Evolutionary conservation across 1,140 invertebrate genomes (phyloP).

Genomic region (Achroia grisella): DNA sequence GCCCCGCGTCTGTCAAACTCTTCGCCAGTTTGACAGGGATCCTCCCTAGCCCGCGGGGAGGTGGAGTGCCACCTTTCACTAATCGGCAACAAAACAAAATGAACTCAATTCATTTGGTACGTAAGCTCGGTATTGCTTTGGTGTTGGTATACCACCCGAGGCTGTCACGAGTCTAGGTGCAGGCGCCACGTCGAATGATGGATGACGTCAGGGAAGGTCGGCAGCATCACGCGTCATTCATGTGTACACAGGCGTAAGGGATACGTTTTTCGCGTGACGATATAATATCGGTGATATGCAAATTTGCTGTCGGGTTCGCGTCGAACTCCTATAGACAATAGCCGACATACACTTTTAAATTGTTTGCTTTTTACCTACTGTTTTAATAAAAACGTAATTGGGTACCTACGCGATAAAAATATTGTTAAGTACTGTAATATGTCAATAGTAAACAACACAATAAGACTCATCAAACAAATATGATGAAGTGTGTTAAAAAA

Average conservation of each 20-base stretch:
- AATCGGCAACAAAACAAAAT: conserved; percentile 8
- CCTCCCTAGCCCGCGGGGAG: conserved; percentile 62
- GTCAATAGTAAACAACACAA: too few species aligned
- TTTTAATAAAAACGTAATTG: too few species aligned
- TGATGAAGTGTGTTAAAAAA: too few species aligned
- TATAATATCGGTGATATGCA: conserved; percentile 73
- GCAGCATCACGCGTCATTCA: conserved; percentile 72
- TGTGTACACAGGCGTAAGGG: conserved; percentile 71
- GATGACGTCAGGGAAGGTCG: conserved; percentile 71
- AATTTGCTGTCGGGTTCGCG: conserved; percentile 53
- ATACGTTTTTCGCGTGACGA: conserved; percentile 72
- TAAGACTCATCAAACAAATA: too few species aligned
- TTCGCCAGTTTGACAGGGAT: conserved; percentile 72
- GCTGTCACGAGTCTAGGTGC: conserved; percentile 69
- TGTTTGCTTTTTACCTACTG: background rate
- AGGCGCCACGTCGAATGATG: conserved; percentile 71
- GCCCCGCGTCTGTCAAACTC: conserved; percentile 72
- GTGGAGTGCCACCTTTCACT: conserved; percentile 54
- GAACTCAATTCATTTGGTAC: conserved; percentile 8
- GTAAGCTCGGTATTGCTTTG: conserved; percentile 24
- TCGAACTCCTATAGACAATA: conserved; percentile 41
- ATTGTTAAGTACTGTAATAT: too few species aligned
- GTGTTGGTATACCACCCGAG: conserved; percentile 37
- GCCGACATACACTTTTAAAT: background rate
- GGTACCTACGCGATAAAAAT: too few species aligned